Percentiles rank a stretch among this genome's conserved stretches.
Evolutionary conservation across 2,113 vertebrate species (phyloP).

Genomic region (Leptosomus discolor): DNA sequence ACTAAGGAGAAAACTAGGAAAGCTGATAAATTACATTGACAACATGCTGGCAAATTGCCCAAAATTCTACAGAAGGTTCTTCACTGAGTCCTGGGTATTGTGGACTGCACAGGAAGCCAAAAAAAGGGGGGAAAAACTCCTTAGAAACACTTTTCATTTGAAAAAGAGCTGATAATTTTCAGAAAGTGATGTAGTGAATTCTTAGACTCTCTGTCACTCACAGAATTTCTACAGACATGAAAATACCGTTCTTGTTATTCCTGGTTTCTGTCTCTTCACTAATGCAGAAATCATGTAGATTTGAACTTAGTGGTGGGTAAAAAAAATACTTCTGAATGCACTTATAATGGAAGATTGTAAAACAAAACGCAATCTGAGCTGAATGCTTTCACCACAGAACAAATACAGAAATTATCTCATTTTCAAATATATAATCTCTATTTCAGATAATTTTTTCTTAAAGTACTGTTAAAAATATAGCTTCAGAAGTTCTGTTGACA

Average conservation of each 20-base stretch:
- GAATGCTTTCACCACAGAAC: not conserved
- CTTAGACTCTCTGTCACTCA: not conserved
- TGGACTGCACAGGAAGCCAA: not conserved
- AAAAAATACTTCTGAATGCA: not conserved
- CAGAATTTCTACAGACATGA: not conserved
- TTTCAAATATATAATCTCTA: not conserved
- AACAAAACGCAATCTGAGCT: not conserved
- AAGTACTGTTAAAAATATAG: not conserved
- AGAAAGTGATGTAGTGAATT: not conserved
- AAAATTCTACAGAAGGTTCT: not conserved
- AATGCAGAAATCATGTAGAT: not conserved
- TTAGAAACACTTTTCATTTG: not conserved
- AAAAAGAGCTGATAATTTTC: not conserved
- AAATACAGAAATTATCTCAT: not conserved
- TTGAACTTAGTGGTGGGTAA: not conserved
- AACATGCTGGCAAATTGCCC: not conserved
- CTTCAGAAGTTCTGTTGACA: not conserved
- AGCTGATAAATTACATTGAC: not conserved
- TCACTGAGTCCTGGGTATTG: not conserved
- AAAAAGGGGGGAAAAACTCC: fast-evolving
- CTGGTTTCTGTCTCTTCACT: not conserved
- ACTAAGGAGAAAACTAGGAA: not conserved
- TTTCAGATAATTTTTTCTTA: not conserved
- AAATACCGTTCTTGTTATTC: not conserved
- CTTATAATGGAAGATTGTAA: not conserved